Percentiles rank a stretch among this genome's conserved stretches.
Evolutionary conservation across 2,888 invertebrate genomes (phyloP).

Genomic region (Orgyia antiqua): DNA sequence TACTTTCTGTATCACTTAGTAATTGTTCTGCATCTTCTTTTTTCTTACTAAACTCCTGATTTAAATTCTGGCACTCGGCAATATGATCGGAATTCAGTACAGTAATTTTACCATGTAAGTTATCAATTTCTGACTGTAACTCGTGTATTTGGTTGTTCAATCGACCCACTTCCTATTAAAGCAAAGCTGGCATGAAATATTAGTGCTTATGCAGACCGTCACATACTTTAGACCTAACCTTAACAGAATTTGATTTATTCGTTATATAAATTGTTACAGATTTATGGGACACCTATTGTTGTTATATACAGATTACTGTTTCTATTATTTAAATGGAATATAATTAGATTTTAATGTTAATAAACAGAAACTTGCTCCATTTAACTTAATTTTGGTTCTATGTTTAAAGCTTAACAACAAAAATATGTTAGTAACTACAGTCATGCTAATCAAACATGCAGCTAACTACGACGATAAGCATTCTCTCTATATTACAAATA

Average conservation of each 20-base stretch:
- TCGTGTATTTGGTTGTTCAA: slow-evolving; percentile 35
- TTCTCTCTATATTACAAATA: not conserved
- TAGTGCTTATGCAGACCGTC: not conserved
- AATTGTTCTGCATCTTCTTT: slow-evolving; percentile 35
- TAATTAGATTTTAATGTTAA: too few relatives aligned
- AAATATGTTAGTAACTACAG: too few relatives aligned
- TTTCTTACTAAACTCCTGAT: slow-evolving; percentile 35
- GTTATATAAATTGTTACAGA: too few relatives aligned
- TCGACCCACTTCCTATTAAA: slow-evolving; percentile 48
- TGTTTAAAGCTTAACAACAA: too few relatives aligned
- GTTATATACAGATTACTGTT: too few relatives aligned
- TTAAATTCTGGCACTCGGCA: slow-evolving; percentile 35
- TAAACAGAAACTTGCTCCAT: too few relatives aligned
- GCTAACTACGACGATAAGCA: not conserved
- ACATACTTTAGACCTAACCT: too few relatives aligned
- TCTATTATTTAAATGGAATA: too few relatives aligned
- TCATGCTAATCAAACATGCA: too few relatives aligned
- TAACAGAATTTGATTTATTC: too few relatives aligned
- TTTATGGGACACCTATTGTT: too few relatives aligned
- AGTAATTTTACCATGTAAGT: slow-evolving; percentile 38
- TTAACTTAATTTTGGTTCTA: too few relatives aligned
- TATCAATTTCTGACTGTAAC: slow-evolving; percentile 45
- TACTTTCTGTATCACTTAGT: slow-evolving; percentile 39
- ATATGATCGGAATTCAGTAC: slow-evolving; percentile 36
- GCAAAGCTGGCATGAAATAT: slow-evolving; percentile 14